Base-by-base conservation (phyloP, 1,140 invertebrate genomes). In the Trichonephila inaurata region DNA sequence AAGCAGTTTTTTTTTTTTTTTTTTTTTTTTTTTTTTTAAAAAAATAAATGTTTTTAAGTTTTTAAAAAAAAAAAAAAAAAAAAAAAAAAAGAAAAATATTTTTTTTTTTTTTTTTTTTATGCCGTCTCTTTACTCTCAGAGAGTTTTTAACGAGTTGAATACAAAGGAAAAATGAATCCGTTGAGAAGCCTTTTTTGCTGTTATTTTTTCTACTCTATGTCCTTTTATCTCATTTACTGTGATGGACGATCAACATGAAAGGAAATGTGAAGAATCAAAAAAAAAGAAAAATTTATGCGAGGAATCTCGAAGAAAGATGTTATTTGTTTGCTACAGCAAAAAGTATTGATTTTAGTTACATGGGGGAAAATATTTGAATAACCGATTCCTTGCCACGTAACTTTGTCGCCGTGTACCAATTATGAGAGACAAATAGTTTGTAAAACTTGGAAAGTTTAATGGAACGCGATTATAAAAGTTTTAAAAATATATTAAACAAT, bases 181-280 rank as follows among this genome's bases (percentile, higher is more conserved):
- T 16, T 12, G 19, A 77, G 14, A 83, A 51, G 8, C 24, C n/a
- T 28, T 72, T 33, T 72, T 10, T 16, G 24, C 28, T 28, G 66
- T 72, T 64, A 0, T 64, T 72, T 14, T 72, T 28, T 82, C 8
- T 83, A 10, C 51, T 18, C 6, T 24, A 40, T 82, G 14, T n/a
- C 40, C 44, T 83, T 58, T 83, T 83, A 83, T 83, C 81, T 83
- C 81, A 83, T 83, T 83, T 83, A n/a, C 7, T 51, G 81, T 83
- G 81, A 83, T 83, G 51, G 14, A 83, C 24, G 81, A 21, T 83
- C 40, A 83, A 58, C 81, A 83, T 83, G 40, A 83, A 83, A 44
- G 81, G n/a, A 58, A 83, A 40, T 40, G 51, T 51, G 40, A 83
- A 51, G 24, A 44, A 44, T 10, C 18, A 12, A n/a, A 40, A n/a